Evolutionary conservation across 1,140 invertebrate genomes (phyloP), one percentile per base, ranked within the genome.

Genomic region (Zaprionus camerounensis): DNA sequence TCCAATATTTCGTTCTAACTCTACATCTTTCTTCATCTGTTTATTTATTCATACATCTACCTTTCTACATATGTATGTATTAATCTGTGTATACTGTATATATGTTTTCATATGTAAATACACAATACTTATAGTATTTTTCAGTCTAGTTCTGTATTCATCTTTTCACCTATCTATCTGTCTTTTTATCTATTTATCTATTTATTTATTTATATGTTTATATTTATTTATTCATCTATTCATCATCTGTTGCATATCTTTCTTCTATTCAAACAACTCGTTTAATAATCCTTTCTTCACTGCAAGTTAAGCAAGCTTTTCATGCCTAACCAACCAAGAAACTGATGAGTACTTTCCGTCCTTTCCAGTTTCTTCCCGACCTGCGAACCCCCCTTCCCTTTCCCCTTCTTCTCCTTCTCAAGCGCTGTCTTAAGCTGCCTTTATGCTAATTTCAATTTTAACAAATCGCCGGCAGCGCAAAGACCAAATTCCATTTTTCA

Each of bases 401-500:
- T 22, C 5, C 15, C 38, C 20, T 20, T 11, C 3, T 4, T 5
- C 0, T 24, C 9, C 0, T 34, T 22, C 11, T 4, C 20, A 3
- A 5, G 9, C 46, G 1, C 2, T 13, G 2, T 13, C 17, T 20
- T 3, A 4, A 24, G 22, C 46, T 13, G 46, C 20, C 46, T 51
- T 51, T 51, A 51, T 24, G 46, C 46, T 51, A 51, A 51, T 51
- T 51, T 65, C 62, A 53, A 53, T 38, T 65, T 65, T 3, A 26
- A 57, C 64, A 66, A 72, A 49, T 72, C 22, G 44, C 65, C 55
- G 9, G 36, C 31, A n/a, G 63, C 41, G 17, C 15, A 58, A 58
- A 55, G 38, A 31, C 24, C 28, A 57, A 65, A 62, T 56, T 76
- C 57, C 55, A 69, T 78, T 80, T 56, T 73, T 55, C 55, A 69